Percentiles rank a stretch among this genome's conserved stretches.
Evolutionary conservation across 2,888 invertebrate genomes (phyloP).

Genomic region (Leptothorax acervorum): DNA sequence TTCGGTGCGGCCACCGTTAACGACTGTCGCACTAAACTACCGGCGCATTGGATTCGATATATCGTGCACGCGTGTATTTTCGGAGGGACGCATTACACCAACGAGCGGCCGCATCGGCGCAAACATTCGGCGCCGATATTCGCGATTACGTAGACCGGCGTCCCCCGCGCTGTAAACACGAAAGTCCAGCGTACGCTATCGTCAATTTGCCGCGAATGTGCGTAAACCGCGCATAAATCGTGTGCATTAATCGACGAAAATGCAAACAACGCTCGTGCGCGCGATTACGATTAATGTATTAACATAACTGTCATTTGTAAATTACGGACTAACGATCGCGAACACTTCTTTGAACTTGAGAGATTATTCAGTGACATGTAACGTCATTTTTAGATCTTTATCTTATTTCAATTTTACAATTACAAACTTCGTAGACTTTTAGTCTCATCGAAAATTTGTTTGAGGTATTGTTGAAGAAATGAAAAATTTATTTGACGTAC

Average conservation of each 20-base stretch:
- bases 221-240: slow-evolving; percentile 26
- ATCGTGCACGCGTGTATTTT: slow-evolving; percentile 10
- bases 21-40: slow-evolving; percentile 1
- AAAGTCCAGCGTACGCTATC: slow-evolving; percentile 21
- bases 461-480: neutral
- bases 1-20: slow-evolving; percentile 37
- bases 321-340: neutral
- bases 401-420: neutral
- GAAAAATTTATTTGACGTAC: neutral
- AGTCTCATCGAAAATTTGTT: neutral
- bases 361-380: neutral
- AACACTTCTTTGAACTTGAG: neutral
- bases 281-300: slow-evolving; percentile 30
- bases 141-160: slow-evolving; percentile 16
- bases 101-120: slow-evolving; percentile 14
- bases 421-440: neutral
- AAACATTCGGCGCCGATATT: slow-evolving; percentile 34
- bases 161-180: slow-evolving; percentile 29
- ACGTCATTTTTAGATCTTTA: neutral
- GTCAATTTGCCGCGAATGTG: slow-evolving; percentile 31
- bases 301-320: neutral
- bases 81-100: neutral
- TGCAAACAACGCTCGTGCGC: neutral
- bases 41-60: slow-evolving; percentile 13
- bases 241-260: slow-evolving; percentile 18